Conservation (phyloP, 53 echinoderm and acorn worm genomes). For the Echinometra lucunter region DNA sequence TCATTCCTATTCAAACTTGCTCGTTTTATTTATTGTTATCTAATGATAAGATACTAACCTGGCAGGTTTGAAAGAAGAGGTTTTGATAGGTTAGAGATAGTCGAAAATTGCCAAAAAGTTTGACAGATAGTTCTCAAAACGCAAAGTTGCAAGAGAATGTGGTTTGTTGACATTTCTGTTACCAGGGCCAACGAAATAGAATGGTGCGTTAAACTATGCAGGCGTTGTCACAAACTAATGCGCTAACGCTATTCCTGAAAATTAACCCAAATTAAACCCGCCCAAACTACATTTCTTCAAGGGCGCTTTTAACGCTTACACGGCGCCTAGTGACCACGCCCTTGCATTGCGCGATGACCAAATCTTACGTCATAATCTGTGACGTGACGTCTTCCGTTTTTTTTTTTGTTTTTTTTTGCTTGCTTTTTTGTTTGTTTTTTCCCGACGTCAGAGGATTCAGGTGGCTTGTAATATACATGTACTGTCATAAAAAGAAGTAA, state of each 20-base stretch:
- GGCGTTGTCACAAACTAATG: background rate
- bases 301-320: background rate
- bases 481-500: no score
- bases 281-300: background rate
- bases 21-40: background rate
- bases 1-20: background rate
- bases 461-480: no score
- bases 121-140: constrained; percentile 20
- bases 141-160: constrained; percentile 8
- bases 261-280: no score
- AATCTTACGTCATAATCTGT: background rate
- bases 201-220: constrained; percentile 14
- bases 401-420: no score
- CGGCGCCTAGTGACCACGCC: background rate
- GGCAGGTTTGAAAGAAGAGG: background rate
- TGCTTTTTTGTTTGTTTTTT: no score
- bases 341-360: background rate
- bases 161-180: constrained; percentile 9
- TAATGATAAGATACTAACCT: constrained; percentile 33
- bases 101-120: constrained; percentile 43
- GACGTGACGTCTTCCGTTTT: background rate
- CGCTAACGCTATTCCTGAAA: background rate
- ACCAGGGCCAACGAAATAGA: background rate
- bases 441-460: no score
- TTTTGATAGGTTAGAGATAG: background rate